A percentile compares a stretch with the other conserved stretches of the same genome.
phyloP scores from a whole-genome alignment of 1,140 invertebrate genomes.

The Hestina assimilis region DNA sequence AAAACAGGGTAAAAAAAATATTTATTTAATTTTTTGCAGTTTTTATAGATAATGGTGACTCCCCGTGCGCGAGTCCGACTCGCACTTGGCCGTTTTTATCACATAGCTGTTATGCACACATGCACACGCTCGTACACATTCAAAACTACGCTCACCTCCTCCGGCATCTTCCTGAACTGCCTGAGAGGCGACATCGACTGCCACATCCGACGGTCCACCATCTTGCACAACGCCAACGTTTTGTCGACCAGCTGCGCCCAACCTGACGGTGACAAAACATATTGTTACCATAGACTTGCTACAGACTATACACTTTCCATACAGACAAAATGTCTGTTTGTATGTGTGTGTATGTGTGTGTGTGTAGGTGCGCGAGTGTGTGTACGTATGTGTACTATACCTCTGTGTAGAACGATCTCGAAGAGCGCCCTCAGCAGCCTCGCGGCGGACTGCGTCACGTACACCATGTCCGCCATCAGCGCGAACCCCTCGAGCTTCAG shows the following conservation, averaged over 20 bases:
- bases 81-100: too few species aligned
- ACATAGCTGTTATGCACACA: too few species aligned
- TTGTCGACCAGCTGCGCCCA: constrained; percentile 99
- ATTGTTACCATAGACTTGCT: too few species aligned
- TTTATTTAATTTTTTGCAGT: too few species aligned
- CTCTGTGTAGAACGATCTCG: constrained; percentile 90
- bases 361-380: too few species aligned
- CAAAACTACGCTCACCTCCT: constrained; percentile 86
- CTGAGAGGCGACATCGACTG: constrained; percentile 99
- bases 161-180: constrained; percentile 98
- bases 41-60: too few species aligned
- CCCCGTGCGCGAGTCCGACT: too few species aligned
- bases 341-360: too few species aligned
- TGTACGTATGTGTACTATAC: not conserved
- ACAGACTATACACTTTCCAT: too few species aligned
- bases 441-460: constrained; percentile 98
- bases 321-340: too few species aligned
- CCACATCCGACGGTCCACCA: constrained; percentile 99
- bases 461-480: constrained; percentile 99
- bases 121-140: too few species aligned
- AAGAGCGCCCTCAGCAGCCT: constrained; percentile 97
- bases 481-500: constrained; percentile 99
- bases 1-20: too few species aligned
- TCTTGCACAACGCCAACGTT: constrained; percentile 97
- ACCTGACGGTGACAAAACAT: constrained; percentile 80